A percentile compares a stretch with the other conserved stretches of the same genome.
Conservation (phyloP, 2,797 vertebrate species). For the Pterois miles region DNA sequence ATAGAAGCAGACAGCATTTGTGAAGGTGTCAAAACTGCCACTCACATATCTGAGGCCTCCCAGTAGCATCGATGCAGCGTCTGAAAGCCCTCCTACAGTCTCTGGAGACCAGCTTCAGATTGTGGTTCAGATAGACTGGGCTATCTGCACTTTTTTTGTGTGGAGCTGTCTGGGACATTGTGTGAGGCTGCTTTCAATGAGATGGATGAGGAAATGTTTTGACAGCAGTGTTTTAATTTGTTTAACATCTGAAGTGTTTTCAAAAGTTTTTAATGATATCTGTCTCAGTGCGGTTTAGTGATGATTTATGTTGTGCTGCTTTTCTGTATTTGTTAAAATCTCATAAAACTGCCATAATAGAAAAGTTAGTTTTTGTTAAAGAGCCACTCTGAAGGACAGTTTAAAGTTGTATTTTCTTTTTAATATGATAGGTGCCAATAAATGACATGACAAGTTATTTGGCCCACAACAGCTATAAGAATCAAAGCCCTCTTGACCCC, state of each 20-base stretch:
- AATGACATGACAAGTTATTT: neutral
- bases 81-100: slow-evolving; percentile 36
- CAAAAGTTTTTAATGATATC: slow-evolving; percentile 35
- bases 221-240: slow-evolving; percentile 52
- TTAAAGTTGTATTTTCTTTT: neutral
- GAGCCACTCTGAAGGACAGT: neutral
- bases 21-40: slow-evolving; percentile 55
- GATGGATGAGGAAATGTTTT: slow-evolving; percentile 28
- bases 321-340: neutral
- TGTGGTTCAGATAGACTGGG: slow-evolving; percentile 24
- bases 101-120: slow-evolving; percentile 38
- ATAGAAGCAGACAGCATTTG: slow-evolving; percentile 45
- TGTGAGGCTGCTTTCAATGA: slow-evolving; percentile 18
- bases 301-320: slow-evolving; percentile 13
- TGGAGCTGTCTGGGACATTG: slow-evolving; percentile 41
- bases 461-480: neutral
- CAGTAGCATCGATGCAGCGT: slow-evolving; percentile 1
- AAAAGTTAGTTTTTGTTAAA: neutral
- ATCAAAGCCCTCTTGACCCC: slow-evolving; percentile 1
- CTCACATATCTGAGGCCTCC: slow-evolving; percentile 43
- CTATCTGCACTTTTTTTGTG: slow-evolving; percentile 34
- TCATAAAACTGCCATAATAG: neutral
- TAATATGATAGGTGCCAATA: neutral
- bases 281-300: neutral
- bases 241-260: slow-evolving; percentile 31